Evolutionary conservation across 2,888 invertebrate genomes (phyloP).

Genomic region (Patella caerulea): DNA sequence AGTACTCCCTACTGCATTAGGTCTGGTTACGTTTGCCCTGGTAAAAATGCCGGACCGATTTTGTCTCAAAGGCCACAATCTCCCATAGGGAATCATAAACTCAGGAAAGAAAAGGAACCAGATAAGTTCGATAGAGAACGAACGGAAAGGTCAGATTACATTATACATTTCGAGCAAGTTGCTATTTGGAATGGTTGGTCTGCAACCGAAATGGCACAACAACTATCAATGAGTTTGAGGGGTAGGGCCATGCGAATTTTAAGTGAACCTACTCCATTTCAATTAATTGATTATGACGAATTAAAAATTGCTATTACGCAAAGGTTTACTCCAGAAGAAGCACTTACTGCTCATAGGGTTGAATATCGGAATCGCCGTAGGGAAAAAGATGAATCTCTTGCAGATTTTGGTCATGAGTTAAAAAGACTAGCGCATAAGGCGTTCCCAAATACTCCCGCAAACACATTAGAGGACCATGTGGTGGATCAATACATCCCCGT

Average conservation of each 20-base stretch:
- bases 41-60: too few species aligned
- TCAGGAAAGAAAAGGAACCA: too few species aligned
- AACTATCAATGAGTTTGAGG: too few species aligned
- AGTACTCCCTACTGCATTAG: too few species aligned
- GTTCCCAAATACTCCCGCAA: not conserved
- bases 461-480: not conserved
- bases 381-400: not conserved
- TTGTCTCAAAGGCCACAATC: too few species aligned
- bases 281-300: not conserved
- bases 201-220: too few species aligned
- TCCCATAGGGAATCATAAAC: too few species aligned
- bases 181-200: conserved; percentile 39
- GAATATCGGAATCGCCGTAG: conserved; percentile 10
- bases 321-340: conserved; percentile 6
- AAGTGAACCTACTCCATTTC: not conserved
- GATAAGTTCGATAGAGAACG: too few species aligned
- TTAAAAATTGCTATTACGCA: conserved; percentile 6
- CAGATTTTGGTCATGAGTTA: conserved; percentile 8
- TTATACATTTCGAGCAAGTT: conserved; percentile 38
- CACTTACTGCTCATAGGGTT: not conserved
- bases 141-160: too few species aligned
- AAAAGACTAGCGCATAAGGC: not conserved
- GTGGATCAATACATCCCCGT: conserved; percentile 1
- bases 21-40: too few species aligned
- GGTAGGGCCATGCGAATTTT: conserved; percentile 14